These are phyloP conservation scores for Chamaea fasciata DNA, from an alignment of 2,113 vertebrate species.

Conservation along the genomic window DNA sequence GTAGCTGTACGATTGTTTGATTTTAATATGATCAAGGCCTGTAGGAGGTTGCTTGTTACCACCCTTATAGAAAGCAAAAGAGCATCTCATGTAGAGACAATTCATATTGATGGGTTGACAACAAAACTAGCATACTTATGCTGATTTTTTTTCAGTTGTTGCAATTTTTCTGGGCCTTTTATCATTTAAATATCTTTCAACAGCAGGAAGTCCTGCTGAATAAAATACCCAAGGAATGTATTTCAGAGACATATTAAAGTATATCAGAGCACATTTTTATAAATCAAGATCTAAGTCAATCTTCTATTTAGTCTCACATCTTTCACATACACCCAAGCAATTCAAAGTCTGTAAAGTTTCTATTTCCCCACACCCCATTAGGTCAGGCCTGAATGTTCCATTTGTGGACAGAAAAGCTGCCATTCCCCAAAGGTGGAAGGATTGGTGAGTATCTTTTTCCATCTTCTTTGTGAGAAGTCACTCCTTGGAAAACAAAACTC, in stretches of 20 bases:
- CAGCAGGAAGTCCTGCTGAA: neutral
- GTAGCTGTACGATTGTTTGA: neutral
- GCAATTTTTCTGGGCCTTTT: neutral
- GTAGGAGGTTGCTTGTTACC: neutral
- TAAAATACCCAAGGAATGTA: neutral
- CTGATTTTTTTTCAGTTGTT: neutral
- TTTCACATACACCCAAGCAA: neutral
- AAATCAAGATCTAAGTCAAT: neutral
- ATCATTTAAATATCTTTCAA: neutral
- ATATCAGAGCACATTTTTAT: neutral
- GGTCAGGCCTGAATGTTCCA: rapidly evolving
- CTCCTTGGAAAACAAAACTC: neutral
- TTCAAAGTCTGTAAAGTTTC: neutral
- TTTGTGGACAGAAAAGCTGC: neutral
- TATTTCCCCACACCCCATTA: rapidly evolving
- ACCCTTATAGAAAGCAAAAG: neutral
- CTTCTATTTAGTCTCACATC: neutral
- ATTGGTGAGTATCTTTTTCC: neutral
- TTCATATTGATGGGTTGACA: neutral
- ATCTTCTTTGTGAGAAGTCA: neutral
- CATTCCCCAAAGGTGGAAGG: neutral
- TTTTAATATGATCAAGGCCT: neutral
- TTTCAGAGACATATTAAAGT: neutral
- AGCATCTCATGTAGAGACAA: neutral
- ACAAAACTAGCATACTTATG: neutral